Evolutionary conservation across 2,888 invertebrate genomes (phyloP), one percentile per base, ranked within the genome.

Genomic region (Dinocampus coccinellae): DNA sequence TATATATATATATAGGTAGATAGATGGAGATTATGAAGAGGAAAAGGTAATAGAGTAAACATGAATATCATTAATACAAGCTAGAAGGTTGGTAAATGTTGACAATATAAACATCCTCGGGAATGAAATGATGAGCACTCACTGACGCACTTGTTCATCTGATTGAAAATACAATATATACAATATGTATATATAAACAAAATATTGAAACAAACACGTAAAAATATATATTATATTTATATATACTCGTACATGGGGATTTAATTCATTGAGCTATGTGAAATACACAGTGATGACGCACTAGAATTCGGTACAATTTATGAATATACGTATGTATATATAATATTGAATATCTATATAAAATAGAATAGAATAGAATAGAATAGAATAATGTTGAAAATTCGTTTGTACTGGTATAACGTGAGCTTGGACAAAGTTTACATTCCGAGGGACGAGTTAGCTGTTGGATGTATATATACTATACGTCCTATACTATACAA

Each of bases 11-110:
- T 47, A 9, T 7, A 16, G n/a, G 42, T 39, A 9, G 33, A 60
- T 60, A 22, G 36, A 39, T 39, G 36, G 62, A n/a, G 47, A 47
- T 39, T 39, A 47, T 47, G 33, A 36, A 42, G 26, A 69, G 52
- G 33, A 24, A 39, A 26, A 20, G 68, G 53, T 63, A 39, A 58
- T 39, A 52, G 55, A 66, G 64, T 70, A 66, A 71, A 71, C 61
- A 71, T 76, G 74, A 80, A 77, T 77, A 77, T 79, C 77, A 77
- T 80, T 80, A 80, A 79, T 80, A 76, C 75, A 69, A 70, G 65
- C 69, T 75, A 73, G 74, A 74, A 70, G 66, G 73, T 71, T 66
- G 70, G 77, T 57, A 74, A 80, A 79, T 80, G 76, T 80, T 80
- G 76, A 80, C 80, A 74, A 66, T 78, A 80, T 72, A 80, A 80